Conservation (phyloP, 2,113 vertebrate species). For the Platichthys stellatus region DNA sequence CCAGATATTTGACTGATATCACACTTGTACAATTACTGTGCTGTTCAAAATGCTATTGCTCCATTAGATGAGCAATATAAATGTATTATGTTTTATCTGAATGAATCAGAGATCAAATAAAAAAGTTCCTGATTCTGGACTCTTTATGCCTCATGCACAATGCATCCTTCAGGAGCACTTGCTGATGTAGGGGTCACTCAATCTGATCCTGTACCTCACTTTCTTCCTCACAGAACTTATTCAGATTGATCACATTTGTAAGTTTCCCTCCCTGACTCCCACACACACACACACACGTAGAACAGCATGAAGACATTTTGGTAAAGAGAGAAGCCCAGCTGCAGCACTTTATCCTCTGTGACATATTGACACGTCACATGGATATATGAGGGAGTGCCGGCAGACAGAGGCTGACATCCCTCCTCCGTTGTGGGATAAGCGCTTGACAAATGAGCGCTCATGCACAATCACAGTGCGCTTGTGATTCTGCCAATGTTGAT, state of each 20-base stretch:
- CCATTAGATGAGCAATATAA: too few relatives aligned
- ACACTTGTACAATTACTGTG: too few relatives aligned
- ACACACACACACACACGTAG: constrained; percentile 36
- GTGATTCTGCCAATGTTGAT: constrained; percentile 70
- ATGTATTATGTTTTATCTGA: too few relatives aligned
- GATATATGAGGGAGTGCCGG: constrained; percentile 73
- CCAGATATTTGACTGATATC: too few relatives aligned
- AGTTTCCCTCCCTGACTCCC: constrained; percentile 51
- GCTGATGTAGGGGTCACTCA: not conserved
- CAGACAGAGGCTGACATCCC: constrained; percentile 74
- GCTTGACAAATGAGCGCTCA: constrained; percentile 73
- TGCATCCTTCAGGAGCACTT: too few relatives aligned
- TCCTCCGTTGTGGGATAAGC: constrained; percentile 72
- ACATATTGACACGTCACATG: constrained; percentile 75
- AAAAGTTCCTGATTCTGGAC: not conserved
- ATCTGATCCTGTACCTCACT: not conserved
- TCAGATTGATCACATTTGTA: constrained; percentile 2
- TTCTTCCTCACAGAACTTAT: not conserved
- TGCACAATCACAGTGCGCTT: constrained; percentile 67
- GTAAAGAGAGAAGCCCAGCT: constrained; percentile 56
- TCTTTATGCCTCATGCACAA: not conserved
- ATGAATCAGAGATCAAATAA: not conserved
- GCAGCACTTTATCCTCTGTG: constrained; percentile 67
- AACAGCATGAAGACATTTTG: constrained; percentile 68
- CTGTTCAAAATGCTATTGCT: too few relatives aligned